phyloP scores from a whole-genome alignment of 2,888 invertebrate genomes.

The Endotricha flammealis region DNA sequence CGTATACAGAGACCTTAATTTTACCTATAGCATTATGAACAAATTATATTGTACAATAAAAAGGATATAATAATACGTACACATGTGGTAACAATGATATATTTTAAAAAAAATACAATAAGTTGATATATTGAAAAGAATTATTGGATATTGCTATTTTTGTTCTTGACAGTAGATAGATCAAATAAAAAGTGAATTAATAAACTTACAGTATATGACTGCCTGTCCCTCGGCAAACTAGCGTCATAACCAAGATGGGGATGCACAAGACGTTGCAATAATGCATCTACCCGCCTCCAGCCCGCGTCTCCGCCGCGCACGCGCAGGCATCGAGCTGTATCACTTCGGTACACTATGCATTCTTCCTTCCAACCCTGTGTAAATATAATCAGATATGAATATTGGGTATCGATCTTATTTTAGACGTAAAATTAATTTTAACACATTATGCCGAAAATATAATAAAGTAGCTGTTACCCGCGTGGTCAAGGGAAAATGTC shows the following conservation, averaged over 20 bases:
- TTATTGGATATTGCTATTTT: conserved; percentile 3
- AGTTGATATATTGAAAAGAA: neutral
- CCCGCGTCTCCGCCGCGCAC: conserved; percentile 53
- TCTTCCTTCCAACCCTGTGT: conserved; percentile 89
- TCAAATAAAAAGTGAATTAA: neutral
- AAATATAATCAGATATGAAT: too few relatives aligned
- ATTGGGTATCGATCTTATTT: too few relatives aligned
- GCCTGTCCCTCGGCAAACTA: conserved; percentile 30
- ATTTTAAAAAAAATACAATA: conserved; percentile 12
- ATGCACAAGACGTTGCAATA: conserved; percentile 55
- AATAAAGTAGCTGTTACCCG: too few relatives aligned
- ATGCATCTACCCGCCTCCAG: conserved; percentile 50
- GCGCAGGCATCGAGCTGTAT: conserved; percentile 39
- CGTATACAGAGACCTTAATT: too few relatives aligned
- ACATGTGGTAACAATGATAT: too few relatives aligned
- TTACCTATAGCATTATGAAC: too few relatives aligned
- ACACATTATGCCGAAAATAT: too few relatives aligned
- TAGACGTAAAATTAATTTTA: too few relatives aligned
- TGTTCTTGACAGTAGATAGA: too few relatives aligned
- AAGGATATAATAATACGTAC: too few relatives aligned
- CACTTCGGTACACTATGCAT: conserved; percentile 56
- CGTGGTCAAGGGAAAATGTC: too few relatives aligned
- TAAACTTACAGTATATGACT: conserved; percentile 54
- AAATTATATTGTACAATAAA: too few relatives aligned
- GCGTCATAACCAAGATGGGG: conserved; percentile 57